A percentile compares a stretch with the other conserved stretches of the same genome.
phyloP scores from a whole-genome alignment of 2,113 vertebrate species.

The Chloroceryle aenea region DNA sequence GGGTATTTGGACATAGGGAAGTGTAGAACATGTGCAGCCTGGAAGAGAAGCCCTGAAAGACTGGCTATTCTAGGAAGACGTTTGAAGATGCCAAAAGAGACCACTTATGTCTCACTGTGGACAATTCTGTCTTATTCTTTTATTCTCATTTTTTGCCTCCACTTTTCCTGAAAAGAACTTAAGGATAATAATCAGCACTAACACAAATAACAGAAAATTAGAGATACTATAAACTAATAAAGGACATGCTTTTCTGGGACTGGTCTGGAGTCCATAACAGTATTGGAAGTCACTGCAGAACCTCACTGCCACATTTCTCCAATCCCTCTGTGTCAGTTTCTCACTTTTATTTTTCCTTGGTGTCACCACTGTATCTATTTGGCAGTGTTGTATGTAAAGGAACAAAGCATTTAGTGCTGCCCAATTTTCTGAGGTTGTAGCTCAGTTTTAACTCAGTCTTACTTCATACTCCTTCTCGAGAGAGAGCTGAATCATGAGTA shows the following conservation, averaged over 20 bases:
- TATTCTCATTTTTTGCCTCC: background rate
- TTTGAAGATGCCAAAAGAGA: constrained; percentile 1
- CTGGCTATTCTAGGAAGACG: background rate
- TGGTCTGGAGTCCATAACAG: background rate
- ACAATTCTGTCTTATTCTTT: background rate
- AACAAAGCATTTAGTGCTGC: background rate
- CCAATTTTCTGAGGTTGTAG: background rate
- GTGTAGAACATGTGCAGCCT: background rate
- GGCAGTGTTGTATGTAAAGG: background rate
- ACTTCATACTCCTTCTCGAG: background rate
- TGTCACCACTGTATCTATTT: background rate
- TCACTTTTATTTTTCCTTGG: background rate
- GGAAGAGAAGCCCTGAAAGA: background rate
- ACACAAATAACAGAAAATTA: background rate
- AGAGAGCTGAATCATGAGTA: background rate
- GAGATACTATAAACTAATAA: background rate
- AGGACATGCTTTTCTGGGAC: background rate
- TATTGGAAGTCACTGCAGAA: background rate
- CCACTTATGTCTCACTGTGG: background rate
- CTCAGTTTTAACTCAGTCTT: background rate
- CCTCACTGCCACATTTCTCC: background rate
- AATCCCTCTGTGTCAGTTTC: background rate
- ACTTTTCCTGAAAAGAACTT: background rate
- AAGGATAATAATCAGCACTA: background rate
- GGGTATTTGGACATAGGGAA: background rate